Evolutionary conservation across 2,888 invertebrate species (phyloP), one percentile per base, ranked within the genome.

Genomic region (Caenorhabditis panamensis): DNA sequence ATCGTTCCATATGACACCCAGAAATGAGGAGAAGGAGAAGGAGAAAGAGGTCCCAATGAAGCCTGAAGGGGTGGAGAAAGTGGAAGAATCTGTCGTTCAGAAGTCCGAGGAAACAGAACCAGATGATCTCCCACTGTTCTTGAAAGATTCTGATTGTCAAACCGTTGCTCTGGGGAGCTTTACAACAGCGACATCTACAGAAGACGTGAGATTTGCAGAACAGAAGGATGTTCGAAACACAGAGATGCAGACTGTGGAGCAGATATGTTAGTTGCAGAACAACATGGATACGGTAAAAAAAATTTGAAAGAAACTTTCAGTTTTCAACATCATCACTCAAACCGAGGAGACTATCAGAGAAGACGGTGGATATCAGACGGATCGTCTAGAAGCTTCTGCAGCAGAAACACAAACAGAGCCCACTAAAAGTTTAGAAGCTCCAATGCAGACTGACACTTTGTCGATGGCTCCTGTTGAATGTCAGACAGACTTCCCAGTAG

Each of bases 121-220:
- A 9, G 71, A 63, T 13, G 64, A 75, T 6, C 24, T 61, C 53
- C 75, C 66, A 3, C 13, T 61, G 53, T 75, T 66, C 24, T 44
- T 75, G 11, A 67, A 51, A 9, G 61, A 76, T 56, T 76, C 75
- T 1, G 67, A 62, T 1, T 54, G 67, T 36, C 75, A 76, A 36
- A 73, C 73, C 0, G 41, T 41, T 5, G 31, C 58, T 16, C 3
- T 64, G 1, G 62, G 22, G 20, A 44, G 8, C 4, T 4, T 22
- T 0, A 36, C 20, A 22, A 47, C 54, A 24, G 37, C 62, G 3
- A 71, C 71, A 4, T 63, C 62, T 6, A 71, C 71, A 5, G 71
- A 71, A 36, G 16, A 63, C 11, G 53, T 71, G 4, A 71, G 47
- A 36, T 62, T 71, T 18, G 54, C 44, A 5, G 63, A 63, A 24